Base-by-base conservation (phyloP, 2,113 vertebrate genomes). In the Nycticryphes semicollaris region DNA sequence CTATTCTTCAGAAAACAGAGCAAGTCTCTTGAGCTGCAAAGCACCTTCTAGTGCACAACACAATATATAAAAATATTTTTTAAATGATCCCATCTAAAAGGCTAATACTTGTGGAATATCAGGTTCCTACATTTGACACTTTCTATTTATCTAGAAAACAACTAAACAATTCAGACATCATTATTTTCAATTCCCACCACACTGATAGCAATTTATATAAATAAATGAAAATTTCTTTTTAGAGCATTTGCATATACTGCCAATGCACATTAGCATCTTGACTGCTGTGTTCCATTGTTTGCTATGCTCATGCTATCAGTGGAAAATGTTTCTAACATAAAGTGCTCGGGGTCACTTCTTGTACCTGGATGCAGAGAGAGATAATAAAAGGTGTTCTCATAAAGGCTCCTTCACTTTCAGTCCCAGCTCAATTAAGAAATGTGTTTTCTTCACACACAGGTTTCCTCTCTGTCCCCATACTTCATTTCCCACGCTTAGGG, bases 281-380 rank as follows among this genome's bases (percentile, higher is more conserved):
- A 51, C 48, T 92, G 69, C 78, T 59, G 28, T 33, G 73, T 39
- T 70, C 8, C 12, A 30, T 14, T 77, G 47, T 89, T 92, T 89
- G 68, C 51, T 64, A 24, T 68, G 59, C 73, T 78, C 48, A 54
- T 31, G 57, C 27, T 81, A 92, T 77, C 60, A 75, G 31, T 20
- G 28, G 48, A 95, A 96, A 93, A 78, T 37, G 91, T 66, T 89
- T 69, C 89, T 69, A 87, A 89, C 37, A 79, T 22, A 50, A 85
- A 93, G 37, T 83, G 48, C 69, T 95, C 50, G 66, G 76, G 62
- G 89, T 93, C 70, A 87, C 48, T 90, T 67, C 45, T 84, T 54
- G 35, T 79, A 92, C 48, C 37, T 87, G 81, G 81, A 92, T 66
- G 54, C 48, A 79, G 60, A 87, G 45, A 72, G 28, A 75, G 25